Evolutionary conservation across 2,797 vertebrate species (phyloP), one percentile per base, ranked within the genome.

Genomic region (Hoplostethus mediterraneus): DNA sequence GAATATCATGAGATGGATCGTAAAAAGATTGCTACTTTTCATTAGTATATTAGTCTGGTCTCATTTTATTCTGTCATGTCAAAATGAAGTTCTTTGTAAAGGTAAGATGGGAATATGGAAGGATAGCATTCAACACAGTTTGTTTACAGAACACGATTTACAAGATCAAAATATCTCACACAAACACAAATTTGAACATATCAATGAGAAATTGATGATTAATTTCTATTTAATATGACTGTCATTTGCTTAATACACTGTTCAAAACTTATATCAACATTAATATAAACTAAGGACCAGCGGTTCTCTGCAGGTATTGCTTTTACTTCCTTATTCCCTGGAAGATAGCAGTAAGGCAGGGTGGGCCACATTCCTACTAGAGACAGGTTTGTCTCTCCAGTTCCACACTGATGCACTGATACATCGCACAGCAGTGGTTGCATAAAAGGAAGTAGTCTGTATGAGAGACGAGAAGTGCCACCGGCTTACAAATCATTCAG

Each of bases 331-430:
- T 74, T 57, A 12, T 65, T 25, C 33, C 49, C 14, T 28, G 54
- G 6, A 57, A 25, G 12, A 6, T 42, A 25, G 36, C n/a, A 6
- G 72, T 12, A 1, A 74, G 36, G 31, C 76, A 67, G 67, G 83
- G 1, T 49, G 45, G 28, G 31, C 52, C 38, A 47, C 73, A 86
- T 85, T 88, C 28, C 71, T 60, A 5, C 3, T 6, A 14, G 2
- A 25, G n/a, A 2, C 25, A 31, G 49, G 30, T 57, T 77, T n/a
- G 45, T 67, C 53, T 63, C 65, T 79, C 69, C 21, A 51, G 72
- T 79, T 42, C 64, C 31, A 72, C 65, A 42, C 7, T 21, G 25
- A 31, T 52, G 45, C 1, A 47, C 16, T 16, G n/a, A 58, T 36
- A 44, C n/a, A 53, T 13, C 14, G 51, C 54, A 54, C 52, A 57